Percentiles rank a stretch among this genome's conserved stretches.
These are phyloP conservation scores for Porites evermanni DNA, from an alignment of 92 coral and sea anemone genomes.

Conservation along the genomic window DNA sequence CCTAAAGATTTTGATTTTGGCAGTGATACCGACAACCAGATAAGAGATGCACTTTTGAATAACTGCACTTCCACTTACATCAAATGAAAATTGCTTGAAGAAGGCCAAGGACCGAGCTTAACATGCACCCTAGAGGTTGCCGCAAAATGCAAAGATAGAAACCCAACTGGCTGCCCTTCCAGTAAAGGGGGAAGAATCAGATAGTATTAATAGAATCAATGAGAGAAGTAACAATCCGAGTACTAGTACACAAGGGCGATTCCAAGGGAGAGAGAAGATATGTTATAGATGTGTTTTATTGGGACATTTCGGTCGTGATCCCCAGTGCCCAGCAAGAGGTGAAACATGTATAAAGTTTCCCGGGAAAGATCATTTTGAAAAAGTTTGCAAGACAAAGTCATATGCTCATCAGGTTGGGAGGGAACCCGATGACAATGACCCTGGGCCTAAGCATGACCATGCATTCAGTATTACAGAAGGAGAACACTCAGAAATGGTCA, in stretches of 20 bases:
- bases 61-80: slow-evolving; percentile 23
- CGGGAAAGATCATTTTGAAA: too few species aligned
- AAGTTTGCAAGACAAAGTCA: slow-evolving; percentile 27
- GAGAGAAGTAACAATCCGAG: too few species aligned
- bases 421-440: slow-evolving; percentile 19
- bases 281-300: slow-evolving; percentile 42
- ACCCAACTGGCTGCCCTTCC: slow-evolving; percentile 19
- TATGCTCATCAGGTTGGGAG: slow-evolving; percentile 14
- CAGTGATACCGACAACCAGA: slow-evolving; percentile 27
- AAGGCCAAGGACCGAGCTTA: slow-evolving; percentile 27
- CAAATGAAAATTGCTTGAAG: neutral
- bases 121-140: slow-evolving; percentile 36
- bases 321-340: slow-evolving; percentile 35
- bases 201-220: too few species aligned
- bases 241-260: too few species aligned
- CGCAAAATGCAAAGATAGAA: slow-evolving; percentile 1
- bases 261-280: too few species aligned
- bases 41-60: neutral
- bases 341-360: too few species aligned
- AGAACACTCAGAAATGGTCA: too few species aligned
- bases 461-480: neutral
- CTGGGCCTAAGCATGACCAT: neutral
- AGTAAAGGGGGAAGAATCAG: neutral
- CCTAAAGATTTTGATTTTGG: neutral
- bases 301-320: slow-evolving; percentile 43